These are phyloP conservation scores for Parochlus steinenii DNA, from an alignment of 2,888 invertebrate genomes.

Conservation along the genomic window DNA sequence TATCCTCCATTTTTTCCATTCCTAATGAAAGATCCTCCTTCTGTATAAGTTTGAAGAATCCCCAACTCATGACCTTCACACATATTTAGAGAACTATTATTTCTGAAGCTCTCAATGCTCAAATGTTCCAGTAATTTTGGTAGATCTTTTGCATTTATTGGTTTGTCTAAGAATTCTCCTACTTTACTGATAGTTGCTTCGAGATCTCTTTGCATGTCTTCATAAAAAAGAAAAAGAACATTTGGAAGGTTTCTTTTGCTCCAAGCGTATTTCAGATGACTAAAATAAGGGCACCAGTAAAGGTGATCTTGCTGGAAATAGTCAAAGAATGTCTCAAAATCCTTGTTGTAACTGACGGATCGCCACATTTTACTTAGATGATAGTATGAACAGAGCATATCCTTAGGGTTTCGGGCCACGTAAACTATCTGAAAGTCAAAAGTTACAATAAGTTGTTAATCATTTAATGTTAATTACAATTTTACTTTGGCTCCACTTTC, in stretches of 20 bases:
- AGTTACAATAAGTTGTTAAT: too few relatives aligned
- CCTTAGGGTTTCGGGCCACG: slow-evolving; percentile 71
- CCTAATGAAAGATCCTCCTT: slow-evolving; percentile 43
- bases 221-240: slow-evolving; percentile 62
- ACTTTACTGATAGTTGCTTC: slow-evolving; percentile 38
- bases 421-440: too few relatives aligned
- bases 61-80: slow-evolving; percentile 44
- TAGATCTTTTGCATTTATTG: slow-evolving; percentile 39
- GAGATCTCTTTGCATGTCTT: slow-evolving; percentile 56
- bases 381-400: slow-evolving; percentile 70
- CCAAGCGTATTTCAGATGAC: slow-evolving; percentile 65
- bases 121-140: slow-evolving; percentile 49
- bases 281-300: slow-evolving; percentile 61
- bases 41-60: slow-evolving; percentile 38
- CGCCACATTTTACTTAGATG: slow-evolving; percentile 53
- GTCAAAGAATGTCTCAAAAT: slow-evolving; percentile 51
- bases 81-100: slow-evolving; percentile 65
- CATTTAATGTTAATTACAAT: too few relatives aligned
- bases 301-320: slow-evolving; percentile 47
- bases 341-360: slow-evolving; percentile 49
- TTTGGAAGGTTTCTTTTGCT: slow-evolving; percentile 44
- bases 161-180: slow-evolving; percentile 42
- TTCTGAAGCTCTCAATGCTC: slow-evolving; percentile 59
- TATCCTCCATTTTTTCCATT: slow-evolving; percentile 44
- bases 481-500: slow-evolving; percentile 37